Evolutionary conservation across 2,888 invertebrate genomes (phyloP), one percentile per base, ranked within the genome.

Genomic region (Parapristionchus giblindavisi): DNA sequence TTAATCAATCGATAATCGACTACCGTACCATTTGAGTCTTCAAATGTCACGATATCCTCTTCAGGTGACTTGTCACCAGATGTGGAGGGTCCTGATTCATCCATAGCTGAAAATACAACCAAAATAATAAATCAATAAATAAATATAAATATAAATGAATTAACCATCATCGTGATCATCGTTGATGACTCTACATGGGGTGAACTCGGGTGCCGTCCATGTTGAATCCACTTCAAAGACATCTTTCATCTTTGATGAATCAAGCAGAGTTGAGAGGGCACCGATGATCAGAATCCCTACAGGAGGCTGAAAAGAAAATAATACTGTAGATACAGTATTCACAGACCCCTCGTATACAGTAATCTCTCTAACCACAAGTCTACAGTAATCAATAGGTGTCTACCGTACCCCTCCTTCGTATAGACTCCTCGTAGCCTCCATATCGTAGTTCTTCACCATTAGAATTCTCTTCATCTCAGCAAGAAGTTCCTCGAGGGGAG

Each of bases 221-320:
- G 48, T 48, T 8, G 60, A 54, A 32, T 43, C 43, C 17, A 61
- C 51, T 48, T 38, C 48, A 56, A 56, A 78, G 27, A 27, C 32
- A 60, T 48, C 73, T 43, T 24, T 56, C 14, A 34, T 61, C 61
- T 73, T 73, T 1, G 27, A 48, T 21, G 38, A 24, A 27, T 73
- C 73, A 4, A 83, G 76, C 43, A 84, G 73, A 32, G 80, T 77
- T 8, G 84, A 81, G 0, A 85, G 34, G 0, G 84, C 81, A 38
- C 77, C 78, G 63, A 84, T 75, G 27, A 85, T 79, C 34, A 84
- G 81, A 11, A 82, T 79, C 48, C 70, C 76, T 14, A 84, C 76
- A 0, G 81, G 77, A 0, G 81, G 84, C 75, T 83, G 73, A 58
- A 80, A 77, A 34, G 29, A 32, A 32, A 56, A 63, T 54, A 3